Evolutionary conservation across 37 sponge, comb jelly and placozoan species (phyloP).

Genomic region (Chondrilla cf. caribensis): DNA sequence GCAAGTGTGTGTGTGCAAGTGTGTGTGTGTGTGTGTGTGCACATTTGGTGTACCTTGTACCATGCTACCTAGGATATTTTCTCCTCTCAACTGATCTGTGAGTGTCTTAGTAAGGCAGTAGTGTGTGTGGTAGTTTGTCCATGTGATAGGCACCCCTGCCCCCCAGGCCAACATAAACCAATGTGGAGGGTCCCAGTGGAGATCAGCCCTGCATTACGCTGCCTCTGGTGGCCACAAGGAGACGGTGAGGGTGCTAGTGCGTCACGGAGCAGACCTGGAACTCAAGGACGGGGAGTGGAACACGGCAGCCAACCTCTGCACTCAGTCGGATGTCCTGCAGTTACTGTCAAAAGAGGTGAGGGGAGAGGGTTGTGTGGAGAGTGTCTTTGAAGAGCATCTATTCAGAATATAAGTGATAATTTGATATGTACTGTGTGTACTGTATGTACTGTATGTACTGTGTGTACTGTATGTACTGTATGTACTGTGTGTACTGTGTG

Average conservation of each 20-base stretch:
- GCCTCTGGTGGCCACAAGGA: slow-evolving; percentile 44
- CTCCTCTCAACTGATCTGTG: too few relatives aligned
- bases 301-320: slow-evolving; percentile 72
- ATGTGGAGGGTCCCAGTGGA: slow-evolving; percentile 57
- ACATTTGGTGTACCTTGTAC: too few relatives aligned
- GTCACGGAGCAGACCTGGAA: slow-evolving; percentile 43
- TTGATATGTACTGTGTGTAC: slow-evolving; percentile 16
- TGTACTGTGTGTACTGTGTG: too few relatives aligned
- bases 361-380: too few relatives aligned
- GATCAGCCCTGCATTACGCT: slow-evolving; percentile 82
- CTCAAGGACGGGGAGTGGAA: slow-evolving; percentile 58
- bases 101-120: background rate
- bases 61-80: too few relatives aligned
- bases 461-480: too few relatives aligned
- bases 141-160: background rate
- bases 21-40: background rate
- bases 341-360: slow-evolving; percentile 56
- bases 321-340: slow-evolving; percentile 61
- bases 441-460: too few relatives aligned
- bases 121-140: background rate
- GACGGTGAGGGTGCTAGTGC: slow-evolving; percentile 47
- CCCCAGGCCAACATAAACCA: slow-evolving; percentile 60
- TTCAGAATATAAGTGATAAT: too few relatives aligned
- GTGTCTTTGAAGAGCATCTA: too few relatives aligned
- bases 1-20: background rate